Conservation (phyloP, 1,140 invertebrate species). For the Coenobita brevimanus region DNA sequence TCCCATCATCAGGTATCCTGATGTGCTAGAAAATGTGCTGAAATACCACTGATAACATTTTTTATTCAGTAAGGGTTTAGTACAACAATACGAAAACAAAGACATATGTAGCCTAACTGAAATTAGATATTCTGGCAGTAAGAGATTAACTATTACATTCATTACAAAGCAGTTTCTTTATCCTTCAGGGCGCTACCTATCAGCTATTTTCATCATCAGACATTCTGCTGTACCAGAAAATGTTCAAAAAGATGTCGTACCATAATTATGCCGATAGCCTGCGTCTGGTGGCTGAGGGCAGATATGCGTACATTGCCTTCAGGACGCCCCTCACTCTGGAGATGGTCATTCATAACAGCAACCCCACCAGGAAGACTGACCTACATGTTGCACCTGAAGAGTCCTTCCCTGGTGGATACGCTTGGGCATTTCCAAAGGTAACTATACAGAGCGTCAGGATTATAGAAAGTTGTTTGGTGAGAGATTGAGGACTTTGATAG, state of each 20-base stretch:
- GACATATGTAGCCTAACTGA: no score
- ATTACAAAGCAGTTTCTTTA: no score
- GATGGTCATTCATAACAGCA: conserved; percentile 49
- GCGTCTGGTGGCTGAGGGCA: conserved; percentile 41
- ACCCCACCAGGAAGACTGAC: conserved; percentile 33
- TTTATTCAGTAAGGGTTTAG: no score
- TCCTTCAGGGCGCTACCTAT: conserved; percentile 59
- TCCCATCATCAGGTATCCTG: no score
- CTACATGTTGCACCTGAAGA: conserved; percentile 60
- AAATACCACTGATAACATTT: no score
- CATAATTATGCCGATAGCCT: conserved; percentile 52
- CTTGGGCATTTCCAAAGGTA: conserved; percentile 66
- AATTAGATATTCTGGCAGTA: no score
- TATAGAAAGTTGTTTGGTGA: no score
- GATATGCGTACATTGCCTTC: conserved; percentile 65
- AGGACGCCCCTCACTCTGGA: conserved; percentile 52
- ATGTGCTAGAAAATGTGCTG: no score
- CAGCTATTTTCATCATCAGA: conserved; percentile 63
- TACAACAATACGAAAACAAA: no score
- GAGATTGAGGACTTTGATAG: no score
- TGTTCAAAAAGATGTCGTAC: conserved; percentile 61
- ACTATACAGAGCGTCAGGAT: no score
- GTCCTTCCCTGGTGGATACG: conserved; percentile 66
- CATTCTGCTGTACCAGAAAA: conserved; percentile 55
- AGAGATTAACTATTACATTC: no score